Percentiles rank a stretch among this genome's conserved stretches.
Evolutionary conservation across 2,797 vertebrate species (phyloP).

Genomic region (Amniataba percoides): DNA sequence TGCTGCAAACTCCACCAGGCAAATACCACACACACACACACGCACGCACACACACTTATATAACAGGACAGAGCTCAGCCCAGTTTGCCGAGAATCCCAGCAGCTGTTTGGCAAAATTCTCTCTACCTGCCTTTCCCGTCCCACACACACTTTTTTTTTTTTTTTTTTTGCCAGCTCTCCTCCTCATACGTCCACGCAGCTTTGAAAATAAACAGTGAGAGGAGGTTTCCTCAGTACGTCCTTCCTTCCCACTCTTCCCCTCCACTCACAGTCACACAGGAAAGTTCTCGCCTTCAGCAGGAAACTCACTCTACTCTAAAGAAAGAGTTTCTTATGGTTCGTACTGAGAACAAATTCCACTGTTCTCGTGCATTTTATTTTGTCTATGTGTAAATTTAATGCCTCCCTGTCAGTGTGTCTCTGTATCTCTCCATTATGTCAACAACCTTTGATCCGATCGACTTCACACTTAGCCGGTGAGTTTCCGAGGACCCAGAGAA

Average conservation of each 20-base stretch:
- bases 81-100: conserved; percentile 69
- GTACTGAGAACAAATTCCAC: background rate
- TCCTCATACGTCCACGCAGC: conserved; percentile 35
- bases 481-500: too few relatives aligned
- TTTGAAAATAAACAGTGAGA: conserved; percentile 74
- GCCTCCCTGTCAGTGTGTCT: too few relatives aligned
- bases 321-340: conserved; percentile 19
- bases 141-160: conserved; percentile 5
- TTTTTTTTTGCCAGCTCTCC: conserved; percentile 4
- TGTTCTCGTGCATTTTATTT: background rate
- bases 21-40: conserved; percentile 64
- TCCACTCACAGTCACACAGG: conserved; percentile 18
- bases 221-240: conserved; percentile 56
- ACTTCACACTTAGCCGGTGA: too few relatives aligned
- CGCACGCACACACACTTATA: conserved; percentile 77
- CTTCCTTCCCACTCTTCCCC: conserved; percentile 44
- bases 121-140: conserved; percentile 64
- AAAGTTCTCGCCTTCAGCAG: conserved; percentile 44
- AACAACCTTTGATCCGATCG: too few relatives aligned
- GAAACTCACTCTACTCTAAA: conserved; percentile 51
- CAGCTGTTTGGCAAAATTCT: conserved; percentile 64
- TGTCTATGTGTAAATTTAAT: too few relatives aligned
- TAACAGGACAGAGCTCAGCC: conserved; percentile 79
- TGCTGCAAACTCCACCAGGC: conserved; percentile 68
- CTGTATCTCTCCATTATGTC: too few relatives aligned